Evolutionary conservation across 2,888 invertebrate genomes (phyloP), one percentile per base, ranked within the genome.

Genomic region (Carterocephalus palaemon): DNA sequence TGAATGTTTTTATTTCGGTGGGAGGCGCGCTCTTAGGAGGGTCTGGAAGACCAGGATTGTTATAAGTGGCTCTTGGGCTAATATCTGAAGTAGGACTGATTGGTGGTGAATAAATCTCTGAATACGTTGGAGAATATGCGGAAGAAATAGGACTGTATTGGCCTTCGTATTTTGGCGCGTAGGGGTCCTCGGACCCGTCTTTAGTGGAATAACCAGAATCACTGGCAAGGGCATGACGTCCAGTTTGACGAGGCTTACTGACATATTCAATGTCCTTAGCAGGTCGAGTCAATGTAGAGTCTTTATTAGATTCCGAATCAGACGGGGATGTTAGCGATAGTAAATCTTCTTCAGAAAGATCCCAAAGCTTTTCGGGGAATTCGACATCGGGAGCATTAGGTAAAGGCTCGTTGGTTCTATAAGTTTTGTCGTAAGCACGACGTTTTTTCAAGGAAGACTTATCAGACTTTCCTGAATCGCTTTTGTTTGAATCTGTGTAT

Each of bases 331-430:
- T 85, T 33, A 86, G 62, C 2, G 88, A 90, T 19, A 85, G 70
- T 38, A 90, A 77, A 60, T 90, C 90, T 71, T 91, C 91, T 60
- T 90, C 90, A 48, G 91, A 91, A 40, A 94, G 76, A 70, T 94
- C 94, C 92, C 93, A 93, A 49, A 90, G 90, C 75, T 94, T 94
- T 54, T 93, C 92, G 56, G 93, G 93, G 79, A 95, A 95, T 49
- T 93, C 93, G 58, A 92, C 89, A 51, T 92, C 88, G 24, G 95
- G 94, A 64, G 91, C 90, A 54, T 90, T 89, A 0, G 90, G 88
- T 54, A 96, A 77, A 38, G 96, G 96, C 81, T 96, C 96, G 67
- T 95, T 88, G 5, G 96, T 96, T 56, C 92, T 89, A 74, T 96
- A 96, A 38, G 92, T 91, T 75, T 90, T 92, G 67, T 96, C 95